A percentile compares a stretch with the other conserved stretches of the same genome.
phyloP scores from a whole-genome alignment of 2,888 invertebrate genomes.

The Tridacna crocea region DNA sequence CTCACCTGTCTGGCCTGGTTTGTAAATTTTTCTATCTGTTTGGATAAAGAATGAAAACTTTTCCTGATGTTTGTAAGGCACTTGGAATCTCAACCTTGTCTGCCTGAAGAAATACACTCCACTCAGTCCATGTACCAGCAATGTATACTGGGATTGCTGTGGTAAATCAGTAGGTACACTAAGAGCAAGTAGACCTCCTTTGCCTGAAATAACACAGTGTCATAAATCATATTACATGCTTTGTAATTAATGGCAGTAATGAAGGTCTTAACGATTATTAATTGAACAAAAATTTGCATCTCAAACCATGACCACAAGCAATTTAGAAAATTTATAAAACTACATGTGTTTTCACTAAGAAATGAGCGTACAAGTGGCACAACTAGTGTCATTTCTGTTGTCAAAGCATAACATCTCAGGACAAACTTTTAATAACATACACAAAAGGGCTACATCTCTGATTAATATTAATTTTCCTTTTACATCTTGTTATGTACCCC shows the following conservation, averaged over 20 bases:
- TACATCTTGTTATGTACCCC: background rate
- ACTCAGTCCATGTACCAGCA: slow-evolving; percentile 30
- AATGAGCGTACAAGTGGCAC: too few relatives aligned
- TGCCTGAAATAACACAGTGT: background rate
- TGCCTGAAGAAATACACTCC: slow-evolving; percentile 20
- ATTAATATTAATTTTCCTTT: background rate
- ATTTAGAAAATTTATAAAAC: background rate
- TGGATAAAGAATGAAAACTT: slow-evolving; percentile 65
- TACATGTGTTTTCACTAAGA: background rate
- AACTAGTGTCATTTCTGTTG: too few relatives aligned
- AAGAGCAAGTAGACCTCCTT: slow-evolving; percentile 17
- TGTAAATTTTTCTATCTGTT: slow-evolving; percentile 74
- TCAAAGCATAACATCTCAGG: too few relatives aligned
- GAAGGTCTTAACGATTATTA: background rate
- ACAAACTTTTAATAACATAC: background rate
- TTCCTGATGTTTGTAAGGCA: slow-evolving; percentile 9
- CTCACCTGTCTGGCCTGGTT: slow-evolving; percentile 70
- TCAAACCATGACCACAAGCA: background rate
- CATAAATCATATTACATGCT: background rate
- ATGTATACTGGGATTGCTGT: slow-evolving; percentile 5
- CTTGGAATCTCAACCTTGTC: background rate
- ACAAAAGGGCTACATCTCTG: background rate
- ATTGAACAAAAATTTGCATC: background rate
- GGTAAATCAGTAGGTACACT: slow-evolving; percentile 20
- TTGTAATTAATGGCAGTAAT: background rate